These are phyloP conservation scores for Campylorhamphus procurvoides DNA, from an alignment of 2,113 vertebrate genomes.

Conservation along the genomic window DNA sequence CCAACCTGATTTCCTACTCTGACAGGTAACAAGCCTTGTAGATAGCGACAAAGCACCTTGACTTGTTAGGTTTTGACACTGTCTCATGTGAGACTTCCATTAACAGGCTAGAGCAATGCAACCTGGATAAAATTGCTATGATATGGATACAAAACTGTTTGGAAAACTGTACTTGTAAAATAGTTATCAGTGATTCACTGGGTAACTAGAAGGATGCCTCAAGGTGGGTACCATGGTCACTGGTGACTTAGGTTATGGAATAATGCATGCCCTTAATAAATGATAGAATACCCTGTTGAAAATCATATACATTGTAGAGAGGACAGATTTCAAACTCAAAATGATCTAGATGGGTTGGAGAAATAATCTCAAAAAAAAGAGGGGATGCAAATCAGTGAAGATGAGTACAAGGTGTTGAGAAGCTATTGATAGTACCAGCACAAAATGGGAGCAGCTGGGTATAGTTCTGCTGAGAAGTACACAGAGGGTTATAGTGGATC, in stretches of 20 bases:
- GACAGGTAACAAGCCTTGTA: constrained; percentile 61
- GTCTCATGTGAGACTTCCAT: constrained; percentile 32
- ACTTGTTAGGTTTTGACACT: constrained; percentile 63
- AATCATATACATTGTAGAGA: neutral
- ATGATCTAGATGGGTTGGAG: neutral
- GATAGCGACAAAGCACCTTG: constrained; percentile 58
- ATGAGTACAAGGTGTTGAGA: neutral
- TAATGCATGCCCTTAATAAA: neutral
- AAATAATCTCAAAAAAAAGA: neutral
- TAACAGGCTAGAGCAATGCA: constrained; percentile 27
- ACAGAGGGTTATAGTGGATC: neutral
- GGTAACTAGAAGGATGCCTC: neutral
- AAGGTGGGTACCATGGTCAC: neutral
- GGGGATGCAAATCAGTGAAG: neutral
- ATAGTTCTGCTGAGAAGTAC: neutral
- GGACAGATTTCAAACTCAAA: neutral
- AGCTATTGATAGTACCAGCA: neutral
- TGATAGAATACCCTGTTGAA: neutral
- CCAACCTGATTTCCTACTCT: constrained; percentile 63
- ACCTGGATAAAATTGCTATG: constrained; percentile 18
- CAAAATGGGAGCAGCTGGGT: neutral
- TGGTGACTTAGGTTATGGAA: neutral
- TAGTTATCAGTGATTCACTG: neutral
- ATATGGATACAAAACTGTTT: constrained; percentile 22
- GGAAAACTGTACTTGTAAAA: neutral